A percentile compares a stretch with the other conserved stretches of the same genome.
phyloP scores from a whole-genome alignment of 1,140 invertebrate genomes.

The Riptortus pedestris region DNA sequence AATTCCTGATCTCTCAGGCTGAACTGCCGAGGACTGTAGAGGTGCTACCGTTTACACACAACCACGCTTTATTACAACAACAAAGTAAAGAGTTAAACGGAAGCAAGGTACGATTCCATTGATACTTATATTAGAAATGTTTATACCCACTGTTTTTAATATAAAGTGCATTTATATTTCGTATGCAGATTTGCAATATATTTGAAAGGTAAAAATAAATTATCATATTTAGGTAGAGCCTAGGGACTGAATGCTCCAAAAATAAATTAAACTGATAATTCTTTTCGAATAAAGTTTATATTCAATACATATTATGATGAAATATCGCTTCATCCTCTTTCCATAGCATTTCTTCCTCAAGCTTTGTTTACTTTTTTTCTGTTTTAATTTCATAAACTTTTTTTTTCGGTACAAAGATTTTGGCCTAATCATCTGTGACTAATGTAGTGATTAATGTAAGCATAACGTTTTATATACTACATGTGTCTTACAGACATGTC shows the following conservation, averaged over 20 bases:
- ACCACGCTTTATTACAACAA: conserved; percentile 11
- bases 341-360: conserved; percentile 12
- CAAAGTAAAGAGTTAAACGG: conserved; percentile 4
- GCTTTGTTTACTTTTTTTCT: not conserved
- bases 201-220: not conserved
- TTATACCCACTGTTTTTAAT: conserved; percentile 16
- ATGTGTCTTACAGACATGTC: not conserved
- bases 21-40: conserved; percentile 1
- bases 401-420: conserved; percentile 1
- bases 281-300: conserved; percentile 7
- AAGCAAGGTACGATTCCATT: conserved; percentile 14
- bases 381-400: not conserved
- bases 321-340: conserved; percentile 13
- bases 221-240: not conserved
- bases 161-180: conserved; percentile 17
- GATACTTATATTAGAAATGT: conserved; percentile 13
- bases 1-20: conserved; percentile 13
- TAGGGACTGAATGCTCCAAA: conserved; percentile 12
- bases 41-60: conserved; percentile 14
- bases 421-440: conserved; percentile 18
- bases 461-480: not conserved
- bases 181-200: conserved; percentile 12
- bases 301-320: not conserved
- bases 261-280: conserved; percentile 9
- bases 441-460: conserved; percentile 5